These are phyloP conservation scores for Hypanus sabinus DNA, from an alignment of 2,113 vertebrate genomes.

Conservation along the genomic window DNA sequence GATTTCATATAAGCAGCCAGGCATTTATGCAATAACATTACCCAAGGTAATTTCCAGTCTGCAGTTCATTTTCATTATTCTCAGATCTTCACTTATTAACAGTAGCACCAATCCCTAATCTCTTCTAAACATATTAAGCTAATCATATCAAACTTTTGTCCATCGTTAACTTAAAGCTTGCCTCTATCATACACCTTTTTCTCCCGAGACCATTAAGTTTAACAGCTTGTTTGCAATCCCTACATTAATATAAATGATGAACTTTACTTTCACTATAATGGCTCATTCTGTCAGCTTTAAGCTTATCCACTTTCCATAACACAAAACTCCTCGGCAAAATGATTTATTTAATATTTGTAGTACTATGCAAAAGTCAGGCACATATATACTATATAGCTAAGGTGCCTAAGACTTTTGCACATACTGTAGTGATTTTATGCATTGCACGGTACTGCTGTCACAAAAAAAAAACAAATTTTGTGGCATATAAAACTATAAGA, in stretches of 20 bases:
- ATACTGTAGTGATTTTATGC: too few relatives aligned
- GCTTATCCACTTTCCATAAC: not conserved
- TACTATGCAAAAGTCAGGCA: too few relatives aligned
- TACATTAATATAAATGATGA: not conserved
- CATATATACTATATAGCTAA: too few relatives aligned
- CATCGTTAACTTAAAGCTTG: not conserved
- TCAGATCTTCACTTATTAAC: not conserved
- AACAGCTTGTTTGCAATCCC: not conserved
- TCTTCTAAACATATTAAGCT: not conserved
- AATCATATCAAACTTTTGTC: not conserved
- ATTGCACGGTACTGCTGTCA: too few relatives aligned
- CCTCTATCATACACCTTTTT: not conserved
- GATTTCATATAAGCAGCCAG: not conserved
- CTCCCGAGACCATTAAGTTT: not conserved
- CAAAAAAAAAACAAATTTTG: too few relatives aligned
- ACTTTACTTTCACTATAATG: not conserved
- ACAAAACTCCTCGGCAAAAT: not conserved
- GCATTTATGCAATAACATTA: not conserved
- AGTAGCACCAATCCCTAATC: conserved; percentile 13
- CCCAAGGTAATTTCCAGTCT: not conserved
- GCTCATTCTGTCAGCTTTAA: not conserved
- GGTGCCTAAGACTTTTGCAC: too few relatives aligned
- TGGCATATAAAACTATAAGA: too few relatives aligned
- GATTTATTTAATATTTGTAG: not conserved
- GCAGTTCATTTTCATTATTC: not conserved